Evolutionary conservation across 2,888 invertebrate genomes (phyloP), one percentile per base, ranked within the genome.

Genomic region (Pyrocoelia pectoralis): DNA sequence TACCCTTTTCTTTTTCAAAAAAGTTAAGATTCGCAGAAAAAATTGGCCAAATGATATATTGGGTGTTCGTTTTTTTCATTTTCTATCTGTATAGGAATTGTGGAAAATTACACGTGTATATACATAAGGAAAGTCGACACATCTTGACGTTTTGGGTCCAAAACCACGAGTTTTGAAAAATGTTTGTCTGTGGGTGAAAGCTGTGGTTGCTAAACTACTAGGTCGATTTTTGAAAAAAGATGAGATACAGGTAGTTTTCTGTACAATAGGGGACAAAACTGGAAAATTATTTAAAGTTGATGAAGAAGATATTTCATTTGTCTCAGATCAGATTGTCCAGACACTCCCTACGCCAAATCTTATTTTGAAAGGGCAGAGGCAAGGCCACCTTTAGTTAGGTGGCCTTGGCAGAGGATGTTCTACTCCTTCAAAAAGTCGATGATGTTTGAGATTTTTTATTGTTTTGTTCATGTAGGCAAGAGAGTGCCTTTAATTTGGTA

Each of bases 331-430:
- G n/a, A 50, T 50, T 50, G 50, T 28, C 50, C 5, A 50, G 28
- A 50, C 19, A 50, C 50, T 3, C 46, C 24, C 55, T 46, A 55
- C 18, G 24, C 55, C 55, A 55, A 43, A 15, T 55, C 55, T 55
- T 43, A 55, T 55, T 55, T 55, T 55, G 28, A 55, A 55, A 57
- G 57, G n/a, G n/a, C n/a, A n/a, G n/a, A n/a, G n/a, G n/a, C n/a
- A n/a, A n/a, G n/a, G n/a, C n/a, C n/a, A n/a, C n/a, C n/a, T n/a
- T n/a, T n/a, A n/a, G n/a, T n/a, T n/a, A n/a, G n/a, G n/a, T n/a
- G n/a, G n/a, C n/a, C n/a, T n/a, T n/a, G 57, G 18, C 51, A 41
- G 38, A 51, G 40, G 57, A 57, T 51, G 51, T 40, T 51, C 17
- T 51, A 57, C 38, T 50, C 19, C 12, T 57, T 50, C 51, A 57